A percentile compares a stretch with the other conserved stretches of the same genome.
Evolutionary conservation across 2,888 invertebrate genomes (phyloP).

Genomic region (Deroplatys truncata): DNA sequence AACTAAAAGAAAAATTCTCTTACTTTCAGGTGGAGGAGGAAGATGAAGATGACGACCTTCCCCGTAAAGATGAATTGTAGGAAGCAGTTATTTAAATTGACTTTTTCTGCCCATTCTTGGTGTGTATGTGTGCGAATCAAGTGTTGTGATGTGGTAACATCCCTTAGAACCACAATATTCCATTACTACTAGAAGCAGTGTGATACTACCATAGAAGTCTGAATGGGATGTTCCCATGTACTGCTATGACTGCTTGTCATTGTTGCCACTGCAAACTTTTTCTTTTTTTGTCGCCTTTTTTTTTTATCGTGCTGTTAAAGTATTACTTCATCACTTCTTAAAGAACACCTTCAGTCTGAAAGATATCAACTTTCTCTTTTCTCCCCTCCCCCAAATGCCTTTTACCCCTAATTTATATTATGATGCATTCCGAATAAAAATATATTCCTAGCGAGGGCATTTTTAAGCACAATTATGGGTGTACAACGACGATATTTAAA

Average conservation of each 20-base stretch:
- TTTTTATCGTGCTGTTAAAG: not conserved
- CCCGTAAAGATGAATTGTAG: slow-evolving; percentile 78
- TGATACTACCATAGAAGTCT: not conserved
- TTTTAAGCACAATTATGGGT: not conserved
- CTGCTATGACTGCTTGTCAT: not conserved
- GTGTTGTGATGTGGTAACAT: not conserved
- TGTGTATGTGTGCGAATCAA: not conserved
- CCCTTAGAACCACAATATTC: not conserved
- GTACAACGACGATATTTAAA: not conserved
- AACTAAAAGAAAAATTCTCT: not conserved
- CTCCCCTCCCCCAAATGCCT: not conserved
- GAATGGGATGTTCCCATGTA: not conserved
- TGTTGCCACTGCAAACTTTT: not conserved
- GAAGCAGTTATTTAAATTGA: not conserved
- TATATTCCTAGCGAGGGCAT: not conserved
- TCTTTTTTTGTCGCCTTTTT: not conserved
- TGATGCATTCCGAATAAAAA: slow-evolving; percentile 11
- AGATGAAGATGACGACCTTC: slow-evolving; percentile 68
- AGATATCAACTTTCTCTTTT: not conserved
- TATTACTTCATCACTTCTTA: not conserved
- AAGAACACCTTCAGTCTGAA: not conserved
- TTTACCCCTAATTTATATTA: not conserved
- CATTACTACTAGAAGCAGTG: not conserved
- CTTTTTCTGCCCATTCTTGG: not conserved
- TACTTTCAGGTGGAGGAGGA: slow-evolving; percentile 54